These are phyloP conservation scores for Abscondita cerata DNA, from an alignment of 2,888 invertebrate species.

Conservation along the genomic window DNA sequence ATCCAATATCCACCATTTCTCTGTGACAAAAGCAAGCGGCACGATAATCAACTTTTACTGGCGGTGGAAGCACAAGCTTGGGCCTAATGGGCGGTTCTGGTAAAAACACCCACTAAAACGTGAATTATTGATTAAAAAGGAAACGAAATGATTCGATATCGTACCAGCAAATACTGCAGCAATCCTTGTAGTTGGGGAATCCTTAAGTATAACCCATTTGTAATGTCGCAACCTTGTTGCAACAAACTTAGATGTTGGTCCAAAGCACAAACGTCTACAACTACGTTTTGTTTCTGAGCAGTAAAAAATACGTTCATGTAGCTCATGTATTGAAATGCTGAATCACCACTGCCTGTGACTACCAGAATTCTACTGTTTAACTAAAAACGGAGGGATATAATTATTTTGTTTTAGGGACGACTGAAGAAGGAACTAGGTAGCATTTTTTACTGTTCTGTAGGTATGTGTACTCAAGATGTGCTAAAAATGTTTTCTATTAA, in stretches of 20 bases:
- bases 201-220: constrained; percentile 89
- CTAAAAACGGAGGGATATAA: constrained; percentile 42
- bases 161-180: constrained; percentile 84
- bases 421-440: too few relatives aligned
- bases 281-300: constrained; percentile 83
- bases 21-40: constrained; percentile 98
- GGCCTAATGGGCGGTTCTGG: constrained; percentile 82
- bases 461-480: too few relatives aligned
- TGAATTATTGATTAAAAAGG: not conserved
- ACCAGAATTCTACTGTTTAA: constrained; percentile 81
- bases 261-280: constrained; percentile 91
- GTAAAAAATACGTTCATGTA: constrained; percentile 99
- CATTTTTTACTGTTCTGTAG: too few relatives aligned
- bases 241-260: constrained; percentile 89
- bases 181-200: constrained; percentile 87
- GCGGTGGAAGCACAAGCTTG: constrained; percentile 86
- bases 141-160: too few relatives aligned
- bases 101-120: constrained; percentile 86
- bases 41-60: constrained; percentile 92
- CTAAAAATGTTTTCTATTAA: too few relatives aligned
- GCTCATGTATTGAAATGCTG: constrained; percentile 95
- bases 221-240: constrained; percentile 97
- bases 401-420: too few relatives aligned
- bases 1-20: constrained; percentile 93
- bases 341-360: constrained; percentile 89